Percentiles rank a stretch among this genome's conserved stretches.
phyloP scores from a whole-genome alignment of 53 echinoderm and acorn worm species.

The Temnopleurus reevesii region DNA sequence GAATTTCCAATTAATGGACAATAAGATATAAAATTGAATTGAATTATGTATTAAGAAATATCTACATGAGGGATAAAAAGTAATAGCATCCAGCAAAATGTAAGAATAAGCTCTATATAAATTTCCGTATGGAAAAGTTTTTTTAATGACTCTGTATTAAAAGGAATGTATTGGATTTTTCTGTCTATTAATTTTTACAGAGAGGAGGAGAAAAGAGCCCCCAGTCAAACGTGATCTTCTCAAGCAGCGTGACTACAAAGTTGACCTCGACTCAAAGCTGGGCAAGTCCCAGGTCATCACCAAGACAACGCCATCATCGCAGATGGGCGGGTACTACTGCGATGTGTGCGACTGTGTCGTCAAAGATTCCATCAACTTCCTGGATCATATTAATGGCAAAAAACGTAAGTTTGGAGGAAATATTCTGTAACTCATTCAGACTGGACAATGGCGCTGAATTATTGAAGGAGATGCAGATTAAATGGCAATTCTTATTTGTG shows the following conservation, averaged over 20 bases:
- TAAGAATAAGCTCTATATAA: no score
- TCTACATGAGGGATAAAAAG: no score
- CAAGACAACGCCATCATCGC: slow-evolving; percentile 96
- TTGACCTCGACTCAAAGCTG: slow-evolving; percentile 94
- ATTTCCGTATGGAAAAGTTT: no score
- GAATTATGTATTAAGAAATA: no score
- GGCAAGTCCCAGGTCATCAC: slow-evolving; percentile 99
- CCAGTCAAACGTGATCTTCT: slow-evolving; percentile 88
- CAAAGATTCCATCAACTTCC: slow-evolving; percentile 98
- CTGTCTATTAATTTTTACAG: slow-evolving; percentile 39
- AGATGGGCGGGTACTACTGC: slow-evolving; percentile 99
- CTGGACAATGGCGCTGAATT: no score
- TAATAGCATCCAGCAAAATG: no score
- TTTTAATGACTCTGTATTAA: no score
- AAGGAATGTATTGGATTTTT: not conserved
- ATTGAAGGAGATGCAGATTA: no score
- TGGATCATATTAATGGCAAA: slow-evolving; percentile 99
- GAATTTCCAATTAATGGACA: no score
- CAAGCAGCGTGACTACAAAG: slow-evolving; percentile 96
- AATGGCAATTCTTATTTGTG: no score
- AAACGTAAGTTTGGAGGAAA: slow-evolving; percentile 76
- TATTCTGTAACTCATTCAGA: no score
- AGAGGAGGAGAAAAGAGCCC: slow-evolving; percentile 79
- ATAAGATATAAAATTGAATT: no score
- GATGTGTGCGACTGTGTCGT: slow-evolving; percentile 99